Evolutionary conservation across 1,140 invertebrate genomes (phyloP).

Genomic region (Notospermus geniculatus): DNA sequence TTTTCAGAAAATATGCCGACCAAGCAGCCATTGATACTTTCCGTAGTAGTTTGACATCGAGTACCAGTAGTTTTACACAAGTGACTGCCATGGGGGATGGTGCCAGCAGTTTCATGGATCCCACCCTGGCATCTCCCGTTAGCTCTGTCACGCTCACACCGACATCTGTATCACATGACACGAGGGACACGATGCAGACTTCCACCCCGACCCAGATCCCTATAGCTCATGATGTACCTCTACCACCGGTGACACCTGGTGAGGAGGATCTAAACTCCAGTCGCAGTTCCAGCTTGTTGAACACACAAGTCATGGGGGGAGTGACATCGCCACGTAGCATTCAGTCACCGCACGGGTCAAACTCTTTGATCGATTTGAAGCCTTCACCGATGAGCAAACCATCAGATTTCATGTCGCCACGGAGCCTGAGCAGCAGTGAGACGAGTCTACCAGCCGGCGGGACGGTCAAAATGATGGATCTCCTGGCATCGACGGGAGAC

Average conservation of each 20-base stretch:
- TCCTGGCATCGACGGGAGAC: too few relatives aligned
- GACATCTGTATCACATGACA: constrained; percentile 17
- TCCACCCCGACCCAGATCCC: neutral
- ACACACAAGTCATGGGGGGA: too few relatives aligned
- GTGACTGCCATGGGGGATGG: constrained; percentile 39
- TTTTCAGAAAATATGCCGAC: constrained; percentile 20
- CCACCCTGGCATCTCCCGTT: constrained; percentile 22
- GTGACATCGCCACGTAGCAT: too few relatives aligned
- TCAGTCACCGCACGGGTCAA: too few relatives aligned
- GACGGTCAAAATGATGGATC: too few relatives aligned
- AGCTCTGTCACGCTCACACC: constrained; percentile 40
- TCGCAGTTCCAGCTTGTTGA: too few relatives aligned
- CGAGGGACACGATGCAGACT: constrained; percentile 9
- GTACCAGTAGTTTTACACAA: constrained; percentile 50
- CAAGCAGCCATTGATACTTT: neutral
- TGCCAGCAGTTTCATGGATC: neutral
- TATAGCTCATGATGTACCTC: constrained; percentile 11
- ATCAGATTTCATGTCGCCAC: too few relatives aligned
- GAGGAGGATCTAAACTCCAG: constrained; percentile 60
- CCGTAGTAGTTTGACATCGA: constrained; percentile 17
- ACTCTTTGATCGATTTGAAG: too few relatives aligned
- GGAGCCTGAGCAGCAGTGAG: too few relatives aligned
- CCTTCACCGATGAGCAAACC: too few relatives aligned
- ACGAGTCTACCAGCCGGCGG: too few relatives aligned
- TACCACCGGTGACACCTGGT: constrained; percentile 54